Evolutionary conservation across 2,797 vertebrate species (phyloP).

Genomic region (Stomatorhinus walkeri): DNA sequence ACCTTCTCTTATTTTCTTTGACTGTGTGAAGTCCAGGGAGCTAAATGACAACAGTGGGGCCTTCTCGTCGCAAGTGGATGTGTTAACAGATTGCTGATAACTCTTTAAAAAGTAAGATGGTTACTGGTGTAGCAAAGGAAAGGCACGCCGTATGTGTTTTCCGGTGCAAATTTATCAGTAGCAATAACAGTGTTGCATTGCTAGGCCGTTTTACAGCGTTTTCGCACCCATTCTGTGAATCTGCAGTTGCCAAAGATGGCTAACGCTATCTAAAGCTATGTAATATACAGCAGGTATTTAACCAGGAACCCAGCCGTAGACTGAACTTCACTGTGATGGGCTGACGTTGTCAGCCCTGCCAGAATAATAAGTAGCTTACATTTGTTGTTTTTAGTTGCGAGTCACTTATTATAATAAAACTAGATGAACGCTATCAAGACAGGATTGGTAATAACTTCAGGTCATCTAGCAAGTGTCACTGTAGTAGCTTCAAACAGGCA

Average conservation of each 20-base stretch:
- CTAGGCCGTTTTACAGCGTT: neutral
- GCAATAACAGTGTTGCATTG: neutral
- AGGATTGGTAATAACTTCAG: neutral
- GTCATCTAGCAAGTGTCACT: neutral
- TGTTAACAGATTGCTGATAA: neutral
- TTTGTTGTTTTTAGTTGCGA: neutral
- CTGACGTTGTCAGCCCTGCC: neutral
- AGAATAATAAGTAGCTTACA: neutral
- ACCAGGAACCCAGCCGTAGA: neutral
- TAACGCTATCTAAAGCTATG: neutral
- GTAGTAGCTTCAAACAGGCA: neutral
- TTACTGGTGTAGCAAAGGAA: neutral
- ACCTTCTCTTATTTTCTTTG: conserved; percentile 9
- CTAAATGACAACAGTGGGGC: conserved; percentile 23
- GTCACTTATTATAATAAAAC: neutral
- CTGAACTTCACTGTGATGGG: neutral
- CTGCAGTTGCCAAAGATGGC: neutral
- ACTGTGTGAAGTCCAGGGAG: conserved; percentile 5
- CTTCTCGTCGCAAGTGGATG: conserved; percentile 13
- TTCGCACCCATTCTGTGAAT: neutral
- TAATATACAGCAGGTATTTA: neutral
- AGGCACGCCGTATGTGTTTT: neutral
- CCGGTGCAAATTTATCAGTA: neutral
- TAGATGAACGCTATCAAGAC: neutral
- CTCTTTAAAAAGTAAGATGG: neutral